Base-by-base conservation (phyloP, 53 echinoderm and acorn worm species). In the Apostichopus leukothele region DNA sequence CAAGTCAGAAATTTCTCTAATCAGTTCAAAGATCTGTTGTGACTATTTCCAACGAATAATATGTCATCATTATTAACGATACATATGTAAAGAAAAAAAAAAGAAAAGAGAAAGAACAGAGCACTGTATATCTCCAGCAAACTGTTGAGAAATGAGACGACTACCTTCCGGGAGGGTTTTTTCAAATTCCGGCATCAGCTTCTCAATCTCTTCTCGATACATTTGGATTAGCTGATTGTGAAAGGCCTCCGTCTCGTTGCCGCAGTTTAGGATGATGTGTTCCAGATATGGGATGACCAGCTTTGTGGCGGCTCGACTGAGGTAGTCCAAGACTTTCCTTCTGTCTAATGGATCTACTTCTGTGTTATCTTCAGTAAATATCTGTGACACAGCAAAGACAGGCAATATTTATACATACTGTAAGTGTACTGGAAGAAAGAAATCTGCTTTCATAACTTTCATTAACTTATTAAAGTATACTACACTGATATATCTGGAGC, bases 201-300 rank as follows among this genome's bases (percentile, higher is more conserved):
- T 76, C 90, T 96, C 92, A 77, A 96, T 95, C 84, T 88, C 94
- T 90, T 97, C 97, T 68, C 94, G 93, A 89, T 95, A 97, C 60
- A 97, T 84, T 77, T 95, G 94, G 88, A 97, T 91, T 9, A 97
- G 93, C 60, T 89, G 90, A 79, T 97, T 97, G 89, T 97, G 97
- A 88, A 97, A 97, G 26, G 93, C 90, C 22, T 95, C 91, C 18
- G 95, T 96, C 50, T 76, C 76, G 80, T 97, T 95, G 21, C 26
- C 86, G 68, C 95, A 95, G 80, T 87, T 91, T 16, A 95, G 88
- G 68, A 97, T 95, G 91, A 97, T 89, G 86, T 97, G 95, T 88
- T 97, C 97, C 59, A 97, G 89, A 90, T 97, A 97, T 4, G 97
- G 97, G 54, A 95, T 91, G 67, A 95, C 90, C 52, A 97, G 90